phyloP scores from a whole-genome alignment of 2,888 invertebrate species.

The Tetramorium bicarinatum region DNA sequence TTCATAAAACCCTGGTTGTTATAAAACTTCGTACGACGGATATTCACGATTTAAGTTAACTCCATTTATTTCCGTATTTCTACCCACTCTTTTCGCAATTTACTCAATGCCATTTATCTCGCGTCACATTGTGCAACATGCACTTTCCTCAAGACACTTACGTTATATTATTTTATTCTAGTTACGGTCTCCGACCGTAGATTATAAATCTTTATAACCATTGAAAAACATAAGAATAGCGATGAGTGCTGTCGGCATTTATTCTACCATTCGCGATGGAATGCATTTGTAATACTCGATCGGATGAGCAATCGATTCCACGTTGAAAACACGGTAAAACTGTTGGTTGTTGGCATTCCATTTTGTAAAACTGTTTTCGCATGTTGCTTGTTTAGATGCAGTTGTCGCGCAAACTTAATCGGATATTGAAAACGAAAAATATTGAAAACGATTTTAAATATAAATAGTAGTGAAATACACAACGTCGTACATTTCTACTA shows the following conservation, averaged over 20 bases:
- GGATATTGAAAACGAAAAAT: constrained; percentile 26
- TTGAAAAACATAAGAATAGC: too few relatives aligned
- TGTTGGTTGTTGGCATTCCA: constrained; percentile 16
- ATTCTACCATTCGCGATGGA: background rate
- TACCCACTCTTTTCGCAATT: constrained; percentile 19
- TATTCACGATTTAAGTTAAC: constrained; percentile 24
- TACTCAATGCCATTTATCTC: constrained; percentile 9
- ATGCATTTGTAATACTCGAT: constrained; percentile 9
- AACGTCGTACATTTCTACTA: constrained; percentile 52
- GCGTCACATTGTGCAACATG: background rate
- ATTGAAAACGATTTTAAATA: constrained; percentile 18
- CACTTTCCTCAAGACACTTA: background rate
- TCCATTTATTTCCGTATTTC: background rate
- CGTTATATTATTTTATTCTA: constrained; percentile 13
- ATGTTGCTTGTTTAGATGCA: background rate
- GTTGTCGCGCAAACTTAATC: constrained; percentile 16
- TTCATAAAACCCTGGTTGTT: background rate
- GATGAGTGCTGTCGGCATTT: background rate
- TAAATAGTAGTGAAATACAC: constrained; percentile 7
- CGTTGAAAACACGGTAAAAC: constrained; percentile 19
- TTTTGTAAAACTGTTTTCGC: constrained; percentile 34
- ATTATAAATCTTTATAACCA: background rate
- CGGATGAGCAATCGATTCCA: background rate
- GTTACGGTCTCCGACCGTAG: background rate
- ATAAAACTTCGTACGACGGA: constrained; percentile 20